Evolutionary conservation across 1,140 invertebrate genomes (phyloP).

Genomic region (Brachionus rotundiformis): DNA sequence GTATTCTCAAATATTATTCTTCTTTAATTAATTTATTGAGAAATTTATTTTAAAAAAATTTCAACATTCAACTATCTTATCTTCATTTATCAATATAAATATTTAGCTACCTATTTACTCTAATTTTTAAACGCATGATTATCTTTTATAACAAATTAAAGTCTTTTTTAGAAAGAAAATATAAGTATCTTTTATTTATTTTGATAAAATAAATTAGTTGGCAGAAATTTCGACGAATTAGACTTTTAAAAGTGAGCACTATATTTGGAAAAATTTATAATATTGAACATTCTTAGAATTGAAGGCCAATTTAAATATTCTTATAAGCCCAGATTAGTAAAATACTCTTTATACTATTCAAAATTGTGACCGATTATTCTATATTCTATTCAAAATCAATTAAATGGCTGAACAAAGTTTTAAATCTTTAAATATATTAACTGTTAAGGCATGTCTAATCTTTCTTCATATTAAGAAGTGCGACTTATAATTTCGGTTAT

Average conservation of each 20-base stretch:
- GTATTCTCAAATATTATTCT: too few relatives aligned
- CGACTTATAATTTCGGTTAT: background rate
- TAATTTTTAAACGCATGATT: too few relatives aligned
- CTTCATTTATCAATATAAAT: too few relatives aligned
- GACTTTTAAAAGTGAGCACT: background rate
- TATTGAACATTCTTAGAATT: background rate
- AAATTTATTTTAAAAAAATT: too few relatives aligned
- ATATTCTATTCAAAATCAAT: background rate
- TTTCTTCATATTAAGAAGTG: background rate
- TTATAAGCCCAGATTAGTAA: background rate
- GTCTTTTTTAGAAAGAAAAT: too few relatives aligned
- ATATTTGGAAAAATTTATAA: background rate
- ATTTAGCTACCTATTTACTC: too few relatives aligned
- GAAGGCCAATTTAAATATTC: background rate
- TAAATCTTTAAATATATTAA: background rate
- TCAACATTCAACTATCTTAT: too few relatives aligned
- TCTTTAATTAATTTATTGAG: too few relatives aligned
- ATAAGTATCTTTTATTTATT: too few relatives aligned
- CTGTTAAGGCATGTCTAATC: background rate
- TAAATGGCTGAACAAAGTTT: background rate
- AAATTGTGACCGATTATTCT: background rate
- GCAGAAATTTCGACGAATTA: too few relatives aligned
- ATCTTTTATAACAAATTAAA: too few relatives aligned
- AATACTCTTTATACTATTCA: background rate
- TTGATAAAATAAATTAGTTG: too few relatives aligned